A percentile compares a stretch with the other conserved stretches of the same genome.
These are phyloP conservation scores for Odontocerum albicorne DNA, from an alignment of 2,888 invertebrate species.

Conservation along the genomic window DNA sequence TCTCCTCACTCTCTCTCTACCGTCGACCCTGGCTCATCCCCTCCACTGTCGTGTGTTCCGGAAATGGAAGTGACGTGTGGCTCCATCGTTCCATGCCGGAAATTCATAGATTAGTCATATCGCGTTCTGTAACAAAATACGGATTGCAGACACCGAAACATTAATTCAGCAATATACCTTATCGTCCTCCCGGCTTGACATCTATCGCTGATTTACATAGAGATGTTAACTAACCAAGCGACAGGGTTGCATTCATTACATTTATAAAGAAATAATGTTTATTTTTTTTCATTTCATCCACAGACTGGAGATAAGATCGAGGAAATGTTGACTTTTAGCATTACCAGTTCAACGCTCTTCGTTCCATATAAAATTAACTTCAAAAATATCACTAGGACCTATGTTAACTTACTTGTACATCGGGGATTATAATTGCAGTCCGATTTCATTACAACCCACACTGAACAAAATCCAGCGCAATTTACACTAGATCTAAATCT, in stretches of 20 bases:
- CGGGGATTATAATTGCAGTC: too few relatives aligned
- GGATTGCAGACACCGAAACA: slow-evolving; percentile 22
- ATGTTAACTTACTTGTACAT: too few relatives aligned
- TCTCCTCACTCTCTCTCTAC: too few relatives aligned
- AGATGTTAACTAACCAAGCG: slow-evolving; percentile 10
- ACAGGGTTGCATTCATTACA: background rate
- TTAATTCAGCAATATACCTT: slow-evolving; percentile 25
- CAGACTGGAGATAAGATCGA: too few relatives aligned
- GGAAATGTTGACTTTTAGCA: too few relatives aligned
- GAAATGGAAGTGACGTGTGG: slow-evolving; percentile 49
- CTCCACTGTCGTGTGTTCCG: slow-evolving; percentile 38
- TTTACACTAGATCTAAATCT: too few relatives aligned
- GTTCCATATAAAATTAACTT: too few relatives aligned
- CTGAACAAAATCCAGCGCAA: too few relatives aligned
- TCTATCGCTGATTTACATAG: slow-evolving; percentile 24
- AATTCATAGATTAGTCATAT: slow-evolving; percentile 50
- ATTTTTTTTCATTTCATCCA: too few relatives aligned
- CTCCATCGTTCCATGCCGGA: slow-evolving; percentile 48
- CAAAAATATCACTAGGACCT: too few relatives aligned
- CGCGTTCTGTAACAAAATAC: slow-evolving; percentile 32
- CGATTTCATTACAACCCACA: too few relatives aligned
- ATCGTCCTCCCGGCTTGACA: slow-evolving; percentile 11
- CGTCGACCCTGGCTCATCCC: background rate
- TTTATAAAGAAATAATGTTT: background rate
- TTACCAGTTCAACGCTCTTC: too few relatives aligned